These are phyloP conservation scores for Paracentrotus lividus DNA, from an alignment of 53 echinoderm and acorn worm genomes.

Conservation along the genomic window DNA sequence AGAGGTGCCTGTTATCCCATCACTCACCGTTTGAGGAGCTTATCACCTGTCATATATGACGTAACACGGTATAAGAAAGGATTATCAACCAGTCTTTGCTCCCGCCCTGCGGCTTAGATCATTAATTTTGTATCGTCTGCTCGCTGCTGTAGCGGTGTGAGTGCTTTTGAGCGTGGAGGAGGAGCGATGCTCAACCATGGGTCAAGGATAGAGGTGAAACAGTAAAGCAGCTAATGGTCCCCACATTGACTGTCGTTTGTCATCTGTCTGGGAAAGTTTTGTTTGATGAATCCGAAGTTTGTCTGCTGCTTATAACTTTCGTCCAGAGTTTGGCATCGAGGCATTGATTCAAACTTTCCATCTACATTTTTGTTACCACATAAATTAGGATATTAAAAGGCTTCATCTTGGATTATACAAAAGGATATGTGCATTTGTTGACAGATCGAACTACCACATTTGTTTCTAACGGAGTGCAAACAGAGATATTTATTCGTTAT, in stretches of 20 bases:
- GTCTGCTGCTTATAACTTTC: not conserved
- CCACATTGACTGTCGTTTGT: slow-evolving; percentile 60
- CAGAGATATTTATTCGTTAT: not conserved
- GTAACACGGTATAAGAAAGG: slow-evolving; percentile 34
- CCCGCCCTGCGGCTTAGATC: not conserved
- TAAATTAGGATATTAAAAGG: not conserved
- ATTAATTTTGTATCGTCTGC: slow-evolving; percentile 40
- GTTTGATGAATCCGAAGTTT: slow-evolving; percentile 4
- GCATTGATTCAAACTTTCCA: not conserved
- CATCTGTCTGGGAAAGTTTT: slow-evolving; percentile 51
- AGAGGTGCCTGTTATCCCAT: not conserved
- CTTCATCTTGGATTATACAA: not conserved
- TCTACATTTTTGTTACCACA: not conserved
- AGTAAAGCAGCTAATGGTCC: slow-evolving; percentile 39
- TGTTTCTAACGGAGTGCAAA: not conserved
- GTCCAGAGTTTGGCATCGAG: not conserved
- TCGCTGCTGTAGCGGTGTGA: not conserved
- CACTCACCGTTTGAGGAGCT: slow-evolving; percentile 10
- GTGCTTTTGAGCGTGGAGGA: not conserved
- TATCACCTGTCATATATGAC: slow-evolving; percentile 31
- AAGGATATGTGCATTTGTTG: not conserved
- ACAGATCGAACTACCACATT: not conserved
- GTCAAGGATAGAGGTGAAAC: slow-evolving; percentile 66
- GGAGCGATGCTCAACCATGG: slow-evolving; percentile 15
- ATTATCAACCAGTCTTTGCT: slow-evolving; percentile 18